Percentiles rank a stretch among this genome's conserved stretches.
phyloP scores from a whole-genome alignment of 2,888 invertebrate species.

The Argyresthia goedartella region DNA sequence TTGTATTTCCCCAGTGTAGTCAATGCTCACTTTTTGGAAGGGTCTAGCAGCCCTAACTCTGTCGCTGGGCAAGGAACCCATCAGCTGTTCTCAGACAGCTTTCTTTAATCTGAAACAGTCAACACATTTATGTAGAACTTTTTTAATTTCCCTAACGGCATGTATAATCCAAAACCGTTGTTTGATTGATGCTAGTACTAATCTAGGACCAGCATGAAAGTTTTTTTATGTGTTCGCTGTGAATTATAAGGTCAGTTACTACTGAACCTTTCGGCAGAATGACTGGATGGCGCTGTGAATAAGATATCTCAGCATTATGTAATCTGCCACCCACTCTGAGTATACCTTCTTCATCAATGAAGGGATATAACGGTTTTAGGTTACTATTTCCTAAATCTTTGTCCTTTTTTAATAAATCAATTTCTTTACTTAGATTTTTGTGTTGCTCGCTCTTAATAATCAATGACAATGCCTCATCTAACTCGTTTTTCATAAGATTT shows the following conservation, averaged over 20 bases:
- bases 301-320: no score
- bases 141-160: slow-evolving; percentile 13
- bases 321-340: no score
- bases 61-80: no score
- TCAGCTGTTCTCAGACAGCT: slow-evolving; percentile 10
- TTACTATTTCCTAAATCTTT: no score
- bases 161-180: slow-evolving; percentile 14
- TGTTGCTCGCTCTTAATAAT: background rate
- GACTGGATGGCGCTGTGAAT: slow-evolving; percentile 1
- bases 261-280: slow-evolving; percentile 1
- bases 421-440: background rate
- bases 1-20: slow-evolving; percentile 12
- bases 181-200: slow-evolving; percentile 6
- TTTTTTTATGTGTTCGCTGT: slow-evolving; percentile 7
- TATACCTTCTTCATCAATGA: no score
- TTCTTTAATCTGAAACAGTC: slow-evolving; percentile 14
- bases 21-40: slow-evolving; percentile 12
- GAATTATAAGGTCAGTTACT: background rate
- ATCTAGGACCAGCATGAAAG: slow-evolving; percentile 10
- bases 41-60: no score
- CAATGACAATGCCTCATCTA: background rate
- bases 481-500: background rate
- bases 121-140: slow-evolving; percentile 12
- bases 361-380: no score
- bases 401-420: no score